Conservation (phyloP, 2,113 vertebrate species). For the Pygoscelis adeliae region DNA sequence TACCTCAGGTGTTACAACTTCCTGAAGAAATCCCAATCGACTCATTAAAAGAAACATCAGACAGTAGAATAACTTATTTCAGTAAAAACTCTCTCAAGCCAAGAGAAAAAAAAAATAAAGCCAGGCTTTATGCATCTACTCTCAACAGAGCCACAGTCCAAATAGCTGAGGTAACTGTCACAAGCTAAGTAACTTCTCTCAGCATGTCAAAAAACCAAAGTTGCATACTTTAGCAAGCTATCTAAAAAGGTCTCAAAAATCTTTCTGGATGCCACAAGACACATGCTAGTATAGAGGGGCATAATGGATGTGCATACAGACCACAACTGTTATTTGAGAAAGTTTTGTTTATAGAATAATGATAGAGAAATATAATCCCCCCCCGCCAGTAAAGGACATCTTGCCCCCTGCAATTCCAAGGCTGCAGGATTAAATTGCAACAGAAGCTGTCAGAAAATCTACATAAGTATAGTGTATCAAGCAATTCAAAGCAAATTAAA, state of each 20-base stretch:
- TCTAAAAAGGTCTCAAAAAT: background rate
- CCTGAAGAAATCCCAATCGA: background rate
- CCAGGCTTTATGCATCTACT: background rate
- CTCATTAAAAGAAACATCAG: background rate
- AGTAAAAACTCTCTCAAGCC: background rate
- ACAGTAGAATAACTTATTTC: background rate
- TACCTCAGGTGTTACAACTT: background rate
- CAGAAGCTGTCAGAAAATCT: background rate
- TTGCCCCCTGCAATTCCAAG: background rate
- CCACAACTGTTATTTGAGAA: background rate
- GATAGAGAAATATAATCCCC: background rate
- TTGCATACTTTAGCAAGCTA: background rate
- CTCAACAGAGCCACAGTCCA: background rate
- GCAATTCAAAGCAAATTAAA: background rate
- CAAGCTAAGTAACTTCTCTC: background rate
- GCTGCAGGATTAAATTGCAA: background rate
- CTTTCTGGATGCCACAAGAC: background rate
- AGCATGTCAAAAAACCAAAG: background rate
- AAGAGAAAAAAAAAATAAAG: background rate
- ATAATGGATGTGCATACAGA: background rate
- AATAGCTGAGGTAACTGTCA: background rate
- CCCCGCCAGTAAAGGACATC: background rate
- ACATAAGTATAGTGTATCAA: fast-evolving
- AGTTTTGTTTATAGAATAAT: background rate
- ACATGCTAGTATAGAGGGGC: background rate